Evolutionary conservation across 2,113 vertebrate species (phyloP).

Genomic region (Promerops cafer): DNA sequence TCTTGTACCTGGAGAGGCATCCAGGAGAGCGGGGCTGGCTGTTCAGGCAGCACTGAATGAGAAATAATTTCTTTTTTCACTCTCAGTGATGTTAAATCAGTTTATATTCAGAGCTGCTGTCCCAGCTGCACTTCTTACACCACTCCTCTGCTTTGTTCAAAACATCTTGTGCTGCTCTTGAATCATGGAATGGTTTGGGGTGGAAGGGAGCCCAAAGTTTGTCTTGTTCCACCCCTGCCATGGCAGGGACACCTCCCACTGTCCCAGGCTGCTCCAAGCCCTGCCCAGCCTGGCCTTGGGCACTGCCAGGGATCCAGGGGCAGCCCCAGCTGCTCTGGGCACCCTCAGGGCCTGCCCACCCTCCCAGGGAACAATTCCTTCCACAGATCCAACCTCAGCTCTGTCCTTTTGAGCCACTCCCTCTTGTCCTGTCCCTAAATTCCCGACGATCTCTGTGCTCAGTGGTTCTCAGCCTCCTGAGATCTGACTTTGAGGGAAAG

Average conservation of each 20-base stretch:
- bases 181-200: background rate
- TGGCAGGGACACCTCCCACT: background rate
- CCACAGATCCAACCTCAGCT: background rate
- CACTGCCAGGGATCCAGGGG: background rate
- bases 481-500: background rate
- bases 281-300: background rate
- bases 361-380: background rate
- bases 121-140: background rate
- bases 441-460: background rate
- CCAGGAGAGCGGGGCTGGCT: background rate
- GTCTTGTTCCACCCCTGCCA: background rate
- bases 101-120: background rate
- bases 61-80: background rate
- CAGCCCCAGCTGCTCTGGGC: background rate
- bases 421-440: background rate
- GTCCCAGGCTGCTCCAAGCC: background rate
- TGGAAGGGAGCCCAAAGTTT: background rate
- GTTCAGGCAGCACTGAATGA: background rate
- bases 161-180: background rate
- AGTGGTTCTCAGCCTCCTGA: background rate
- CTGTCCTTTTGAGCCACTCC: background rate
- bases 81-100: background rate
- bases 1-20: constrained; percentile 22
- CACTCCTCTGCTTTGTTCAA: background rate
- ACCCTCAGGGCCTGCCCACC: fast-evolving